Conservation (phyloP, 2,113 vertebrate species). For the Clarias magur region DNA sequence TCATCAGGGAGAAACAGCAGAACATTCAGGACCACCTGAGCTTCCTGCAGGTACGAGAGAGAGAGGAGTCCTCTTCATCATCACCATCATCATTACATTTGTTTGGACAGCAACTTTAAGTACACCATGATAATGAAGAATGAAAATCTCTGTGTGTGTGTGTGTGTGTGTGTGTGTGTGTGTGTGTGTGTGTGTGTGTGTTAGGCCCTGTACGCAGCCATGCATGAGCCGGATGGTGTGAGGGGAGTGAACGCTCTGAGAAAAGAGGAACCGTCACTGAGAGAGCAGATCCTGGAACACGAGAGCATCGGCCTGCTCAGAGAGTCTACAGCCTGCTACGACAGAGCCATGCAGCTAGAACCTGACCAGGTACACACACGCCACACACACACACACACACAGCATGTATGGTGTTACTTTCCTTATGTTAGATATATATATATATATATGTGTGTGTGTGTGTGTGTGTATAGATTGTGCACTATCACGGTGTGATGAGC, state of each 20-base stretch:
- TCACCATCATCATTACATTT: not conserved
- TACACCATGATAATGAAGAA: not conserved
- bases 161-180: not conserved
- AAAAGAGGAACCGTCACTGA: slow-evolving; percentile 89
- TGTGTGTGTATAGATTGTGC: slow-evolving; percentile 79
- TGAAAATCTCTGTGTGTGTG: no score
- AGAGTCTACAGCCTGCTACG: slow-evolving; percentile 96
- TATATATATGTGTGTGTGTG: not conserved
- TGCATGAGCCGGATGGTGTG: slow-evolving; percentile 97
- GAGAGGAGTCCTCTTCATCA: not conserved
- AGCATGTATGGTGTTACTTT: no score
- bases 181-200: slow-evolving; percentile 3
- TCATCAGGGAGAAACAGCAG: slow-evolving; percentile 92
- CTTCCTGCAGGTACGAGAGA: slow-evolving; percentile 86
- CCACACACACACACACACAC: slow-evolving; percentile 9
- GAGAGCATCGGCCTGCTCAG: slow-evolving; percentile 94
- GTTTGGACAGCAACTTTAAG: not conserved
- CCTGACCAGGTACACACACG: slow-evolving; percentile 84
- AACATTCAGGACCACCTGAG: slow-evolving; percentile 94
- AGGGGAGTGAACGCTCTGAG: slow-evolving; percentile 92
- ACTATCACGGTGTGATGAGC: slow-evolving; percentile 95
- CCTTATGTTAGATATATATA: no score
- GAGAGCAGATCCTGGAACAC: slow-evolving; percentile 96
- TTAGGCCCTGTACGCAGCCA: slow-evolving; percentile 87
- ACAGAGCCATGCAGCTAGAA: slow-evolving; percentile 93